Evolutionary conservation across 2,113 vertebrate genomes (phyloP).

Genomic region (Neolamprologus sp.): DNA sequence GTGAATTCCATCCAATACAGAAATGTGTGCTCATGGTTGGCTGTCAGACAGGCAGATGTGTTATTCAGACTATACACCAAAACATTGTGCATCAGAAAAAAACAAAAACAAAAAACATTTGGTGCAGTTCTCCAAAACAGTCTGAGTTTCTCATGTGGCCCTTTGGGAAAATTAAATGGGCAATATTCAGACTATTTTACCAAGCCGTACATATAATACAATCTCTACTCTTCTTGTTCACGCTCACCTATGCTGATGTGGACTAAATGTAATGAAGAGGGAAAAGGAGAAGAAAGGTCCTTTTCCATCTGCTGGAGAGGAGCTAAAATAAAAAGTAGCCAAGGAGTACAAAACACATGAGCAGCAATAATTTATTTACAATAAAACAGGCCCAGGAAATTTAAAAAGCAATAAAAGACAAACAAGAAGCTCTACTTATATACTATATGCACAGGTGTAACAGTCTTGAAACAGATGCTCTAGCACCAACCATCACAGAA

Average conservation of each 20-base stretch:
- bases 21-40: neutral
- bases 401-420: neutral
- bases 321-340: neutral
- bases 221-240: neutral
- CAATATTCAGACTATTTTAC: neutral
- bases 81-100: neutral
- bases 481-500: neutral
- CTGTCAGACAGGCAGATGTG: neutral
- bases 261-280: neutral
- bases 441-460: neutral
- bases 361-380: neutral
- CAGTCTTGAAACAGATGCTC: neutral
- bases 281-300: neutral
- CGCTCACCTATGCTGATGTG: neutral
- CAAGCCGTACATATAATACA: neutral
- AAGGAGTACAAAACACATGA: accelerated
- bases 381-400: neutral
- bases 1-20: neutral
- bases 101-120: neutral
- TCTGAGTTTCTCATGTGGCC: neutral
- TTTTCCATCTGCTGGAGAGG: neutral
- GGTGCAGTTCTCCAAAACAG: neutral
- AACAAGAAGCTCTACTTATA: neutral
- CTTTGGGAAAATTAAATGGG: neutral
- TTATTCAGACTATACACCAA: neutral